These are phyloP conservation scores for Spodoptera exigua DNA, from an alignment of 2,888 invertebrate genomes.

Conservation along the genomic window DNA sequence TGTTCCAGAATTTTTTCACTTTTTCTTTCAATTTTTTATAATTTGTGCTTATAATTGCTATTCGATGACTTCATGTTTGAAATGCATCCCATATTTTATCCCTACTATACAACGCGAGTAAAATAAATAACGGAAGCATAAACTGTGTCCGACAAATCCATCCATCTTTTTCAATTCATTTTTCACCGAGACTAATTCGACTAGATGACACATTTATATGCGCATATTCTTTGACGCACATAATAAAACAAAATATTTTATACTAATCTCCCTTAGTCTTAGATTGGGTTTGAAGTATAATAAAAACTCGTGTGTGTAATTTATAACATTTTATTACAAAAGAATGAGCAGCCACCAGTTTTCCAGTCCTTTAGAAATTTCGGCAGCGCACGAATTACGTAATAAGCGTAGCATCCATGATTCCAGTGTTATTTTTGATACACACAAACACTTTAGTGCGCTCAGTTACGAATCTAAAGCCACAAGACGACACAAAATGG, in stretches of 20 bases:
- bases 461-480: slow-evolving; percentile 51
- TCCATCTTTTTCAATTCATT: slow-evolving; percentile 1
- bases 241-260: neutral
- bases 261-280: slow-evolving; percentile 1
- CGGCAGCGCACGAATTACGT: slow-evolving; percentile 27
- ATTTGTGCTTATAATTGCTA: neutral
- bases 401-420: slow-evolving; percentile 38
- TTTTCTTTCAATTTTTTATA: neutral
- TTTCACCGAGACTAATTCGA: neutral
- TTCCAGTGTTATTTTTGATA: slow-evolving; percentile 58
- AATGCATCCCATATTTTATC: neutral
- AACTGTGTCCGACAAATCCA: neutral
- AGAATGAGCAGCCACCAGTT: slow-evolving; percentile 1
- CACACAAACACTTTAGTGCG: slow-evolving; percentile 42
- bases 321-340: slow-evolving; percentile 22
- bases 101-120: neutral
- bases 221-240: slow-evolving; percentile 1
- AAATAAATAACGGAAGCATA: slow-evolving; percentile 1
- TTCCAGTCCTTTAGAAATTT: slow-evolving; percentile 29
- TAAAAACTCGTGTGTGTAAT: slow-evolving; percentile 3
- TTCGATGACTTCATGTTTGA: neutral
- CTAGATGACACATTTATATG: too few relatives aligned
- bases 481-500: slow-evolving; percentile 14
- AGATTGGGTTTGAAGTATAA: slow-evolving; percentile 4
- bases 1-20: slow-evolving; percentile 26